phyloP scores from a whole-genome alignment of 2,113 vertebrate genomes.

The Ceyx margarethae region DNA sequence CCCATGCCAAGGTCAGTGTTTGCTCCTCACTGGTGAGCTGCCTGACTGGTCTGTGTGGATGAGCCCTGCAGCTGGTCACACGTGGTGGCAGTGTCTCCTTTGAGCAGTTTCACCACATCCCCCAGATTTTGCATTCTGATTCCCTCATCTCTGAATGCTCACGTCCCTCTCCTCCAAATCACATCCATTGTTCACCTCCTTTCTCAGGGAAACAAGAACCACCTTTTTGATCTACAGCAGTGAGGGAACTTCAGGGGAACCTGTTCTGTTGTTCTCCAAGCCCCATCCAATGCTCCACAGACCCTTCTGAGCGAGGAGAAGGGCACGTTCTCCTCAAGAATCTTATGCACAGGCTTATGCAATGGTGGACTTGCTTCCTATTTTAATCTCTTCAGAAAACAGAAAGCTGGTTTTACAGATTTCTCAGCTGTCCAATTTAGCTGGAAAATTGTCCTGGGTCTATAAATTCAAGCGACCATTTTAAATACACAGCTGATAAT shows the following conservation, averaged over 20 bases:
- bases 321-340: not conserved
- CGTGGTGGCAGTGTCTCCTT: not conserved
- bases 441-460: not conserved
- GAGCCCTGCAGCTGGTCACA: not conserved
- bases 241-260: not conserved
- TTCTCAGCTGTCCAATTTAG: not conserved
- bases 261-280: not conserved
- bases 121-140: not conserved
- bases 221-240: not conserved
- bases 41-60: not conserved
- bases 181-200: not conserved
- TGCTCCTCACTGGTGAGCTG: not conserved
- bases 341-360: not conserved
- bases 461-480: not conserved
- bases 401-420: not conserved
- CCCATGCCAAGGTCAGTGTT: constrained; percentile 82
- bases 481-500: not conserved
- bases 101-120: not conserved
- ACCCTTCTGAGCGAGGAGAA: not conserved
- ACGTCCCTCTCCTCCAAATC: not conserved
- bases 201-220: not conserved
- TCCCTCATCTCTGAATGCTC: not conserved
- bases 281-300: not conserved
- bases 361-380: not conserved
- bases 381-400: not conserved